Evolutionary conservation across 2,113 vertebrate species (phyloP).

Genomic region (Onychorhynchus coronatus): DNA sequence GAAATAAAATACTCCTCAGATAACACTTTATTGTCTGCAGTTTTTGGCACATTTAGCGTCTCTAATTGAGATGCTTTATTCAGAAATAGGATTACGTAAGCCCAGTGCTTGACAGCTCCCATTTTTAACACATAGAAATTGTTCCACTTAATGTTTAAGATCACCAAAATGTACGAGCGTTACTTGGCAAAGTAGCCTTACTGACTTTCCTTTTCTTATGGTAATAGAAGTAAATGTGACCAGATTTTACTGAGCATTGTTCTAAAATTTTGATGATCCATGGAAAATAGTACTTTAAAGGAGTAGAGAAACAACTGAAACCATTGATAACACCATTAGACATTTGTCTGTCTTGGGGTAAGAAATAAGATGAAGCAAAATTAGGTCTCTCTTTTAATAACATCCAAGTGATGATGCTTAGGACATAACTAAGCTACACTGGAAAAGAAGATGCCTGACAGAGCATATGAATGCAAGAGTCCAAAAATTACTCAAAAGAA

Average conservation of each 20-base stretch:
- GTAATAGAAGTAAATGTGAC: background rate
- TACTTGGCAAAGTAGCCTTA: background rate
- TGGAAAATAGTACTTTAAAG: background rate
- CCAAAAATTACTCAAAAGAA: background rate
- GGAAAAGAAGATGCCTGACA: background rate
- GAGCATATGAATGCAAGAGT: background rate
- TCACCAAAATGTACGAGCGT: background rate
- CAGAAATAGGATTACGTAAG: background rate
- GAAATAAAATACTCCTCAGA: slow-evolving; percentile 1
- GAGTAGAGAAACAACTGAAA: background rate
- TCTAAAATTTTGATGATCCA: background rate
- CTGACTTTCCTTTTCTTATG: background rate
- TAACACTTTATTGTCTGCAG: background rate
- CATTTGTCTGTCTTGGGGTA: background rate
- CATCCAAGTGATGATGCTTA: background rate
- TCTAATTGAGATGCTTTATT: slow-evolving; percentile 13
- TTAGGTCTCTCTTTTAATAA: background rate
- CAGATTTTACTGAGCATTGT: background rate
- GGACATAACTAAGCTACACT: background rate
- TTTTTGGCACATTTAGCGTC: background rate
- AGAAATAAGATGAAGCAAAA: background rate
- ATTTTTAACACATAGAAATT: slow-evolving; percentile 20
- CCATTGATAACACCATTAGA: background rate
- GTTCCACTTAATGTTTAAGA: slow-evolving; percentile 7
- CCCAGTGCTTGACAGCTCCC: background rate